phyloP scores from a whole-genome alignment of 2,113 vertebrate genomes.

The Himantopus leucocephalus region DNA sequence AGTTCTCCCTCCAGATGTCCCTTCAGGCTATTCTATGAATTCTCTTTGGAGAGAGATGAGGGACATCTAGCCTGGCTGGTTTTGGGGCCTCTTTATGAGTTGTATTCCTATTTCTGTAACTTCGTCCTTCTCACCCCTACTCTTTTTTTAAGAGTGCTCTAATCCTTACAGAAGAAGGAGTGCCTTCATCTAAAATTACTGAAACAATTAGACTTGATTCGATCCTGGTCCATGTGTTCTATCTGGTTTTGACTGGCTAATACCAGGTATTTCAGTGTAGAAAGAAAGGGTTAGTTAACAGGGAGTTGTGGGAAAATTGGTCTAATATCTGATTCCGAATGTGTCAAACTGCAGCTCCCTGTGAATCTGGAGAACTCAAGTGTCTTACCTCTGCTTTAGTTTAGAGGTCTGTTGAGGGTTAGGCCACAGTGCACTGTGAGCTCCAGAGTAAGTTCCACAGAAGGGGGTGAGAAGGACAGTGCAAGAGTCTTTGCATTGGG shows the following conservation, averaged over 20 bases:
- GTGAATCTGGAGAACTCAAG: background rate
- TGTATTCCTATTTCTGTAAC: background rate
- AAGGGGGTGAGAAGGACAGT: background rate
- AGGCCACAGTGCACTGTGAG: background rate
- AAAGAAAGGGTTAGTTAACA: background rate
- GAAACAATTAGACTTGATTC: background rate
- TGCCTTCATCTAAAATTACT: background rate
- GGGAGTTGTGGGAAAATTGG: background rate
- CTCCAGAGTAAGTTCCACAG: background rate
- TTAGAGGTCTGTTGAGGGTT: background rate
- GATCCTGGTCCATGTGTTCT: background rate
- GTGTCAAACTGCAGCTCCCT: background rate
- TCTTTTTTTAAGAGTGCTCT: background rate
- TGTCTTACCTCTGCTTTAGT: background rate
- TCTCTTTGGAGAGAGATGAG: background rate
- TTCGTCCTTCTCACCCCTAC: background rate
- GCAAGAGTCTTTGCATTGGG: background rate
- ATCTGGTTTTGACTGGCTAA: background rate
- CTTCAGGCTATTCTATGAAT: background rate
- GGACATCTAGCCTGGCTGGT: background rate
- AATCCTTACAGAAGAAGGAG: background rate
- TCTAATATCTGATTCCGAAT: accelerated
- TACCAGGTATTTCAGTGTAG: background rate
- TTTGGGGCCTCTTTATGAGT: background rate
- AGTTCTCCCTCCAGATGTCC: background rate